Conservation (phyloP, 2,113 vertebrate species). For the Taurulus bubalis region DNA sequence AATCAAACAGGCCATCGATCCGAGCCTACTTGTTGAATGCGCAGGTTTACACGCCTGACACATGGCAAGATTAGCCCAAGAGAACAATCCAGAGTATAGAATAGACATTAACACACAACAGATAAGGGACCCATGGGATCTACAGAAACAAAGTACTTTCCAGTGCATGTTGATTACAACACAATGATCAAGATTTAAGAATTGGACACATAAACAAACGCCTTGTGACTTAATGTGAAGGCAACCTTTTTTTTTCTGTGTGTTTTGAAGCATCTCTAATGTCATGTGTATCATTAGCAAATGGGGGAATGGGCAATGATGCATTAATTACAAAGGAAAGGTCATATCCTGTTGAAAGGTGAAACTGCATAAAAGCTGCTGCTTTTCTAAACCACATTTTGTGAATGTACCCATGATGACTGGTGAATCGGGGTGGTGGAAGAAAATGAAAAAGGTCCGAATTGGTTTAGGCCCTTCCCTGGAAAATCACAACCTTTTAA, state of each 20-base stretch:
- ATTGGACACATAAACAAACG: conserved; percentile 57
- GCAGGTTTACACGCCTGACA: conserved; percentile 57
- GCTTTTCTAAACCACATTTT: conserved; percentile 35
- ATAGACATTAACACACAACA: conserved; percentile 74
- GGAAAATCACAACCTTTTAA: conserved; percentile 48
- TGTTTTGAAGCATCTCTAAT: conserved; percentile 34
- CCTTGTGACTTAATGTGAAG: conserved; percentile 48
- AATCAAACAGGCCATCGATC: conserved; percentile 64
- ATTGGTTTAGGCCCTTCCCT: conserved; percentile 44
- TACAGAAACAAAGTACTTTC: conserved; percentile 83
- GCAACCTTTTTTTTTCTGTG: conserved; percentile 36
- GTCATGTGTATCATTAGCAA: conserved; percentile 19
- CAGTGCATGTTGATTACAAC: conserved; percentile 86
- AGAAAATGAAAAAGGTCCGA: conserved; percentile 45
- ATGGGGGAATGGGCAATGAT: conserved; percentile 18
- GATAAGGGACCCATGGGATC: conserved; percentile 71
- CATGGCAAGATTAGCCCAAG: conserved; percentile 58
- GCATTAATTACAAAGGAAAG: conserved; percentile 39
- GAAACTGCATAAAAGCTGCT: conserved; percentile 31
- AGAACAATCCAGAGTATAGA: conserved; percentile 76
- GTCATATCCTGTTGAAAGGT: conserved; percentile 25
- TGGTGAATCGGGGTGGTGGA: conserved; percentile 18
- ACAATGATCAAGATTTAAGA: conserved; percentile 66
- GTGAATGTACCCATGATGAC: conserved; percentile 25
- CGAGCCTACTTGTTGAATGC: conserved; percentile 58